Conservation (phyloP, 2,113 vertebrate genomes). For the Blennius ocellaris region DNA sequence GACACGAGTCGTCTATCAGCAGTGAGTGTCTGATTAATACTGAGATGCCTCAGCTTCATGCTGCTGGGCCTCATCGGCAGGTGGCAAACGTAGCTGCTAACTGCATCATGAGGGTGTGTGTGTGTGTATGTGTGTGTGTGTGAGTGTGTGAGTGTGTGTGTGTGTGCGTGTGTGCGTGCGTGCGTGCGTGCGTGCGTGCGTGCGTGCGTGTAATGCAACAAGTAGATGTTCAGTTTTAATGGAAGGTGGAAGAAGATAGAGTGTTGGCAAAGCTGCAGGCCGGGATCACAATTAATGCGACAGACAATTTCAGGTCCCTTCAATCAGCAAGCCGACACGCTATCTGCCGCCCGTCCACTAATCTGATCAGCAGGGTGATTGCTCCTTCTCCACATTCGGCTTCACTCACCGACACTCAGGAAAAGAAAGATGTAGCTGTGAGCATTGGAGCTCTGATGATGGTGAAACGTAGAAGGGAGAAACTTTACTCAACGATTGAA, state of each 20-base stretch:
- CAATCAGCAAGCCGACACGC: slow-evolving; percentile 60
- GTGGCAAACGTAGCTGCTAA: too few species aligned
- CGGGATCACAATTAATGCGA: slow-evolving; percentile 68
- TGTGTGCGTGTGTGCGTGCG: not conserved
- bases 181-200: not conserved
- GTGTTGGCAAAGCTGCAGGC: slow-evolving; percentile 45
- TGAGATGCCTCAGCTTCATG: slow-evolving; percentile 42
- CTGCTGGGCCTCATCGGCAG: too few species aligned
- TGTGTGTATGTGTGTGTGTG: too few species aligned
- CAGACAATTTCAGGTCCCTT: slow-evolving; percentile 56
- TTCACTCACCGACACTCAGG: slow-evolving; percentile 61
- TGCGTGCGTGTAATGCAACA: slow-evolving; percentile 26
- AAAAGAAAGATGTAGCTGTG: slow-evolving; percentile 13
- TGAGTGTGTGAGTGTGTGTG: too few species aligned
- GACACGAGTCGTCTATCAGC: slow-evolving; percentile 57
- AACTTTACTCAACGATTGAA: too few species aligned
- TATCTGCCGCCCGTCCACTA: slow-evolving; percentile 55
- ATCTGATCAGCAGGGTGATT: slow-evolving; percentile 70
- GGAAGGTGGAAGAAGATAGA: slow-evolving; percentile 42
- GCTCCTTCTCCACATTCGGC: slow-evolving; percentile 47
- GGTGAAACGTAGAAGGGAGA: too few species aligned
- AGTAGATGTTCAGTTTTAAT: slow-evolving; percentile 66
- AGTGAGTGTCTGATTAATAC: slow-evolving; percentile 61
- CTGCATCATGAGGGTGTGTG: too few species aligned
- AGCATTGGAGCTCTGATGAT: too few species aligned